Conservation (phyloP, 2,888 invertebrate genomes). For the Chironomus tentans region DNA sequence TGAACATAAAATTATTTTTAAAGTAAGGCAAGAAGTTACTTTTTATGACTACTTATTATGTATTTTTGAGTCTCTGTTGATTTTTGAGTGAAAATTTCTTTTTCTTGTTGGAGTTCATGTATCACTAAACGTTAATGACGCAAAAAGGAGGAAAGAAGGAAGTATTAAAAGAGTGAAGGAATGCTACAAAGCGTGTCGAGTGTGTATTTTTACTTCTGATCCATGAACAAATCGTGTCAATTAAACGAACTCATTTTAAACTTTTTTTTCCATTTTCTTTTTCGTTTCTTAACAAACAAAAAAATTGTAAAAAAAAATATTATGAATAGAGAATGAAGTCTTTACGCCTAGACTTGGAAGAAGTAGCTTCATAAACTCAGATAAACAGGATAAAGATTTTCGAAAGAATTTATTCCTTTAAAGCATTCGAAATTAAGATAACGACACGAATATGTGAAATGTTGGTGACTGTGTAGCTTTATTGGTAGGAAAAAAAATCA, state of each 20-base stretch:
- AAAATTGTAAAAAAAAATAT: neutral
- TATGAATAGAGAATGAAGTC: neutral
- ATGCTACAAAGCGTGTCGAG: slow-evolving; percentile 8
- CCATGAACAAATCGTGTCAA: neutral
- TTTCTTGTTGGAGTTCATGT: neutral
- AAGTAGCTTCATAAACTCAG: neutral
- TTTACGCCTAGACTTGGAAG: neutral
- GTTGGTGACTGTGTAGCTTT: neutral
- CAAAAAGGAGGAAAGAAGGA: neutral
- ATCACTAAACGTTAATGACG: neutral
- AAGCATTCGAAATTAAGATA: neutral
- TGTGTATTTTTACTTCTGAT: neutral
- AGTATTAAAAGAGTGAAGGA: neutral
- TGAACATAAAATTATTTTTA: too few species aligned
- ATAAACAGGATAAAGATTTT: neutral
- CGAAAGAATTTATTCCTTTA: neutral
- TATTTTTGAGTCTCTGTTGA: too few species aligned
- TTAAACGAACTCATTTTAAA: neutral
- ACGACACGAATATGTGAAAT: neutral
- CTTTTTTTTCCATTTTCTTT: neutral
- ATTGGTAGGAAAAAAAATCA: neutral
- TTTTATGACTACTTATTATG: too few species aligned
- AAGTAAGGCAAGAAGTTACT: too few species aligned
- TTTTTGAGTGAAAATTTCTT: too few species aligned
- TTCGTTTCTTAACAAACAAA: neutral